Base-by-base conservation (phyloP, 2,797 vertebrate species). In the Arremon aurantiirostris region DNA sequence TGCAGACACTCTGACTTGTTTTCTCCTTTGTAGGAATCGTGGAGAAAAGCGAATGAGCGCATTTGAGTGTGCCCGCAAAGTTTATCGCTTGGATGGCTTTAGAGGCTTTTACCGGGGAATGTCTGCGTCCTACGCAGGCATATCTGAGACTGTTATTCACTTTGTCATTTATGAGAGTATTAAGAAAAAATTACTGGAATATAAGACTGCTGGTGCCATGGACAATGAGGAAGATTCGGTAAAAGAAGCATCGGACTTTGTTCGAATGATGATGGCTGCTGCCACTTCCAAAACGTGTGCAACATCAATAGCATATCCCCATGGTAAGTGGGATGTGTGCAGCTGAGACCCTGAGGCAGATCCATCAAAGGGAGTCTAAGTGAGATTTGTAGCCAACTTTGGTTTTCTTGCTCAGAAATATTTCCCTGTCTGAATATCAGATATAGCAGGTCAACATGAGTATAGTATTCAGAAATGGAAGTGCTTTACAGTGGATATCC, bases 91-190 rank as follows among this genome's bases (percentile, higher is more conserved):
- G 87, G 99, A 99, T 79, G 99, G 99, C 72, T 72, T 99, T 53
- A 98, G 98, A 95, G 99, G 99, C 81, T 99, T 99, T 98, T 99
- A 99, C 97, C 98, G 99, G 86, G 99, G 99, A 94, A 99, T 99
- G 99, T 99, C 99, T 0, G 99, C 99, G 22, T 99, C 99, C 2
- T 99, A 99, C 2, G 99, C 99, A 26, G 99, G 99, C 97, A 99
- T 99, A 98, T 99, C 99, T 66, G 99, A 99, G 98, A 99, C 99
- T 91, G 99, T 99, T 85, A 99, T 99, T 96, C 99, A 99, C 95
- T 99, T 99, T 96, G 99, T 99, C 97, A 99, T 99, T 98, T 99
- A 99, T 95, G 99, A 99, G 98, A 99, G 98, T 97, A 99, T 99
- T 98, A 99, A 99, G 89, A 99, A 98, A 56, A 99, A 97, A 95